Evolutionary conservation across 2,888 invertebrate genomes (phyloP), one percentile per base, ranked within the genome.

Genomic region (Drosophila mimica): DNA sequence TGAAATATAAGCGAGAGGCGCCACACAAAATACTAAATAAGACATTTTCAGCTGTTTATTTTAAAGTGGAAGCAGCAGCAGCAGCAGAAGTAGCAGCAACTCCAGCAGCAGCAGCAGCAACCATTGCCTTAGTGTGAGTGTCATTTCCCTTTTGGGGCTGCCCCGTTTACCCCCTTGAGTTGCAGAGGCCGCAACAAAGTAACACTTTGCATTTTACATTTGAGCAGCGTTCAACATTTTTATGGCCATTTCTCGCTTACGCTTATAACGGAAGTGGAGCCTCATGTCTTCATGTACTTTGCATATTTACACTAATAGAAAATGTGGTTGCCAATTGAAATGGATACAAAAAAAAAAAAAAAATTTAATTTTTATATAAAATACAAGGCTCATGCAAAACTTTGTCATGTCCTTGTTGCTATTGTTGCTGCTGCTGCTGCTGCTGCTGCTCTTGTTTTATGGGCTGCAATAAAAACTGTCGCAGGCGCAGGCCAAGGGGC

Each of bases 301-400:
- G 87, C 90, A 88, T 89, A 89, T 90, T 90, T 91, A 79, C 90
- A 88, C 89, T 88, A 85, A 88, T 90, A 89, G 91, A 88, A 88
- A 90, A 88, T 89, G 89, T 75, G 82, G 77, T 77, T 86, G 74
- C 71, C 83, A 90, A 86, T 87, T 88, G 87, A 86, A 90, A 81
- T 64, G 57, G 61, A 60, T 25, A 25, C 25, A 25, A 64, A 31
- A 11, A 53, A 31, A 20, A 28, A 53, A 36, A 38, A 58, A 33
- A n/a, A 69, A 56, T 48, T 56, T 9, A n/a, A n/a, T 28, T 51
- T 51, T 11, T 51, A 52, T 33, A 52, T 52, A 46, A 31, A 51
- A 49, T 69, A 65, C 56, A 71, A 73, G 70, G 82, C 75, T 76
- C 75, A 81, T 74, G 71, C 70, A 76, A 81, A 87, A 83, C 76